Conservation (phyloP, 2,888 invertebrate species). For the Trissonchulus latispiculum region DNA sequence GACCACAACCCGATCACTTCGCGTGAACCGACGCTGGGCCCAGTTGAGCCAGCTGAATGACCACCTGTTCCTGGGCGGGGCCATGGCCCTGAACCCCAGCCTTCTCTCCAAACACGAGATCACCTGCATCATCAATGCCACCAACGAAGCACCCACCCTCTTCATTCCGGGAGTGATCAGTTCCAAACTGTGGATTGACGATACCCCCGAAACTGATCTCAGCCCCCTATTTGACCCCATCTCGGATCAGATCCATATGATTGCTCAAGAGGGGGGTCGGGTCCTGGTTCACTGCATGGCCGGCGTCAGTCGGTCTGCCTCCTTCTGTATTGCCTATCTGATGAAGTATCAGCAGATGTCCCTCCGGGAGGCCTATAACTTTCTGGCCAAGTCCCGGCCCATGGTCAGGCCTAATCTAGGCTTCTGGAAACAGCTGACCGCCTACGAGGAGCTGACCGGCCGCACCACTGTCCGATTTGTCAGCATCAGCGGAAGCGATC, state of each 20-base stretch:
- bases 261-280: conserved; percentile 51
- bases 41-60: conserved; percentile 44
- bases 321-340: conserved; percentile 72
- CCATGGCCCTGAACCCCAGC: conserved; percentile 59
- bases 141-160: conserved; percentile 61
- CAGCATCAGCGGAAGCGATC: neutral
- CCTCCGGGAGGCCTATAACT: conserved; percentile 65
- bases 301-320: conserved; percentile 74
- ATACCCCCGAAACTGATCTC: conserved; percentile 38
- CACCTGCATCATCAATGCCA: conserved; percentile 67
- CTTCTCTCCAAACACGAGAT: conserved; percentile 56
- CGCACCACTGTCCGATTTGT: neutral
- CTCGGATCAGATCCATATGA: conserved; percentile 31
- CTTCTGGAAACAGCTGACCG: conserved; percentile 76
- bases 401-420: conserved; percentile 79
- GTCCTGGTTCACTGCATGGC: conserved; percentile 79
- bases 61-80: conserved; percentile 67
- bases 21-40: conserved; percentile 40
- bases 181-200: conserved; percentile 42
- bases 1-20: too few species aligned
- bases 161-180: conserved; percentile 47
- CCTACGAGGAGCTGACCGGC: conserved; percentile 56
- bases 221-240: conserved; percentile 38
- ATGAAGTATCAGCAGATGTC: conserved; percentile 69
- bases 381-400: conserved; percentile 61